Evolutionary conservation across 2,113 vertebrate genomes (phyloP).

Genomic region (Ammodytes marinus): DNA sequence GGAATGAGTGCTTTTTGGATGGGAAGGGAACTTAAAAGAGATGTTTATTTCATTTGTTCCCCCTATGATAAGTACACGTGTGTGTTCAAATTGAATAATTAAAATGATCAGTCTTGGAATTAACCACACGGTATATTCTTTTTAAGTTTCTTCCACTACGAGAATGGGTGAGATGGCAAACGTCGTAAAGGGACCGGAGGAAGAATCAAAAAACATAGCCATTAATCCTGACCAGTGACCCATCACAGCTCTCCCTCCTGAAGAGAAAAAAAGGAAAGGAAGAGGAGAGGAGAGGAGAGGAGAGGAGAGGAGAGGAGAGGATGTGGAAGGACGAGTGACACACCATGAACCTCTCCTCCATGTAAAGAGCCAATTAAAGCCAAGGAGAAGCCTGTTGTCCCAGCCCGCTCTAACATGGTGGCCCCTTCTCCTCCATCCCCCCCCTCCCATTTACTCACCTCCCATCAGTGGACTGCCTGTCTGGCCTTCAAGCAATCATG

Average conservation of each 20-base stretch:
- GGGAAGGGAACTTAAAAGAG: slow-evolving; percentile 42
- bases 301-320: slow-evolving; percentile 28
- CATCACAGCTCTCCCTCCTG: slow-evolving; percentile 55
- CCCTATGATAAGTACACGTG: not conserved
- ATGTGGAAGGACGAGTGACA: slow-evolving; percentile 58
- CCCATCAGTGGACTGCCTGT: slow-evolving; percentile 48
- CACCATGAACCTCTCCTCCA: slow-evolving; percentile 61
- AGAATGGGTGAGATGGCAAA: not conserved
- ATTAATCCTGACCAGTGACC: slow-evolving; percentile 77
- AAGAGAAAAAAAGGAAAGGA: slow-evolving; percentile 17
- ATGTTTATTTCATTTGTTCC: slow-evolving; percentile 49
- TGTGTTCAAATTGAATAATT: slow-evolving; percentile 24
- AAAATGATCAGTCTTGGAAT: slow-evolving; percentile 28
- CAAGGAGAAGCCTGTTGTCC: slow-evolving; percentile 63
- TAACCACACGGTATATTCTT: not conserved
- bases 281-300: slow-evolving; percentile 18
- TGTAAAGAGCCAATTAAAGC: slow-evolving; percentile 78
- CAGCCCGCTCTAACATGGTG: slow-evolving; percentile 41
- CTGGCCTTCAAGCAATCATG: slow-evolving; percentile 31
- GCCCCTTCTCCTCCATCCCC: slow-evolving; percentile 44
- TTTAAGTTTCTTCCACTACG: not conserved
- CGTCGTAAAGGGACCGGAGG: slow-evolving; percentile 15
- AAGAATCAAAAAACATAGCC: slow-evolving; percentile 50
- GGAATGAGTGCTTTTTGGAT: not conserved
- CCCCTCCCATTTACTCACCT: slow-evolving; percentile 32